Evolutionary conservation across 2,888 invertebrate genomes (phyloP), one percentile per base, ranked within the genome.

Genomic region (Stenoptilia bipunctidactyla): DNA sequence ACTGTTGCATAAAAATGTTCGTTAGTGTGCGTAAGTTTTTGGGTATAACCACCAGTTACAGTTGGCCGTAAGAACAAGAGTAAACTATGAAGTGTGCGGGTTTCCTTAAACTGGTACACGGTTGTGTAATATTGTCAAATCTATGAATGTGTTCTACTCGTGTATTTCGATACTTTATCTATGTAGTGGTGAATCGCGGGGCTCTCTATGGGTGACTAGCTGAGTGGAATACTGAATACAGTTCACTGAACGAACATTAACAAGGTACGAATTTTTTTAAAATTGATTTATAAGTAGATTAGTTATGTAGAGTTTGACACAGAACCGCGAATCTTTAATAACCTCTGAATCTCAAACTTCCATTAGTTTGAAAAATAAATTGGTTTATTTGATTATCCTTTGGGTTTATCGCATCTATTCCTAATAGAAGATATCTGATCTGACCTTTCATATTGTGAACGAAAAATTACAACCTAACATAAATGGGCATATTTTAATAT

Each of bases 141-240:
- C 42, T 51, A 36, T 42, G 40, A 36, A 50, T 56, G 50, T 52
- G 53, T 41, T 42, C 40, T 40, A 38, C 10, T 14, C 39, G 41
- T 41, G 39, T 42, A 42, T 41, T 41, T 47, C 50, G 52, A 49
- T 50, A 49, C 45, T 43, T 35, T 41, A 47, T 12, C 41, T 45
- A 37, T 48, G 52, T 52, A 45, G 48, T 46, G 35, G 50, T 54
- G 46, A 38, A 47, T 40, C 30, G 30, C 30, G 60, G 50, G 58
- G 55, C 58, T 46, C 51, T 37, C 36, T 46, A 45, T 47, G 52
- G 58, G 56, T 52, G 49, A 44, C 46, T 38, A 44, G 40, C 38
- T 40, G 40, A 40, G 6, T 48, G 34, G 40, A 42, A 40, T 45
- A 41, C 37, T 35, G 39, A 42, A 40, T 45, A 41, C 37, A 41